Evolutionary conservation across 2,888 invertebrate genomes (phyloP), one percentile per base, ranked within the genome.

Genomic region (Ectropis crepuscularia): DNA sequence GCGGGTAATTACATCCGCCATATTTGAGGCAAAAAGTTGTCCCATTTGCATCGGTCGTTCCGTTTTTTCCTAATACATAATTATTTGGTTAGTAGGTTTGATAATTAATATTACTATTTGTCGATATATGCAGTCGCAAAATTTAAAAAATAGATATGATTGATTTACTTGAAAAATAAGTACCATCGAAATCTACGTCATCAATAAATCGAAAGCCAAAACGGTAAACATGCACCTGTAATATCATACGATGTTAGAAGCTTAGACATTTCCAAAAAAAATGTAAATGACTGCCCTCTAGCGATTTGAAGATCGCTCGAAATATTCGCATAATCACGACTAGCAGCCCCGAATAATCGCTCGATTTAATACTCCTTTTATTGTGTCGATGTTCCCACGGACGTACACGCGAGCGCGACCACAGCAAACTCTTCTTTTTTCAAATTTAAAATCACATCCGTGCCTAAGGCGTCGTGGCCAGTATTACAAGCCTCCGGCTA

Each of bases 351-450:
- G 75, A 85, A 85, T 83, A 83, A 85, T 81, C 77, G 77, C 70
- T 68, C 63, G 73, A 76, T 79, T 80, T 79, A 67, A 85, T 79
- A 79, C 79, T 81, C 76, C 82, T 86, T 83, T 86, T 86, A 83
- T 86, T 85, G 83, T 85, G 81, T 70, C 74, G 66, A 71, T 77
- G 84, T 91, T 92, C 91, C 90, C 91, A 91, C 91, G 91, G 80
- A 81, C 78, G 69, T 85, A 82, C 88, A 88, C 85, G 86, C 86
- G 83, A 87, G 75, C 81, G 83, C 79, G 83, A 82, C 83, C 76
- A 76, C 77, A 76, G 70, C 79, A 75, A 75, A 75, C 12, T 74
- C 73, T 69, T 74, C 74, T 77, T 78, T 78, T 80, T 80, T 81
- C 78, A 74, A 70, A 75, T 74, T 55, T 16, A 46, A 73, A 72